Evolutionary conservation across 2,888 invertebrate species (phyloP), one percentile per base, ranked within the genome.

Genomic region (Metellina segmentata): DNA sequence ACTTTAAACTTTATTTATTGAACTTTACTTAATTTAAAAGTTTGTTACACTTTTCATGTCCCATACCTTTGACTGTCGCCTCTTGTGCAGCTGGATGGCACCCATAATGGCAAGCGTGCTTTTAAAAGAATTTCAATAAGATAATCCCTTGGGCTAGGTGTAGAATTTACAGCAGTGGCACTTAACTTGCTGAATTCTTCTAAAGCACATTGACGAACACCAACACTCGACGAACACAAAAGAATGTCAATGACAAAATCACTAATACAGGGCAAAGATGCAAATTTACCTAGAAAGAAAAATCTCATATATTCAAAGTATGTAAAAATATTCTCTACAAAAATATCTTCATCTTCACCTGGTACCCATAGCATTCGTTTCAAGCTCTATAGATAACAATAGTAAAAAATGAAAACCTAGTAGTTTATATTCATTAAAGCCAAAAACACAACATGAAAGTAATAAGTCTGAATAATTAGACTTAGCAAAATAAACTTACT

Each of bases 161-260:
- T 19, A 94, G 94, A 93, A 94, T 94, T 85, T 89, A 94, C 89
- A 20, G 85, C 72, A 72, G 94, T 94, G 93, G 94, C 94, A 83
- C 95, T 95, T 72, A 95, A 94, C 48, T 94, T 94, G 90, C 94
- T 94, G 92, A 95, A 95, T 94, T 95, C 95, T 61, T 95, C 94
- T 77, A 95, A 94, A 7, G 95, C 95, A 81, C 94, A 94, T 82
- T 94, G 94, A 34, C 95, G 93, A 51, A 95, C 95, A 78, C 94
- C 94, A 53, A 92, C 92, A 92, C 94, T 94, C 20, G 95, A 94
- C 79, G 95, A 95, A 16, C 95, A 95, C 48, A 95, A 94, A 92
- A 96, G 94, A 20, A 95, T 94, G 94, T 96, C 95, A 48, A 96
- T 94, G 86, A 95, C 94, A 94, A 95, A 96, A 93, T 95, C 95